phyloP scores from a whole-genome alignment of 2,888 invertebrate genomes.

The Lissocephala sabroskyi region DNA sequence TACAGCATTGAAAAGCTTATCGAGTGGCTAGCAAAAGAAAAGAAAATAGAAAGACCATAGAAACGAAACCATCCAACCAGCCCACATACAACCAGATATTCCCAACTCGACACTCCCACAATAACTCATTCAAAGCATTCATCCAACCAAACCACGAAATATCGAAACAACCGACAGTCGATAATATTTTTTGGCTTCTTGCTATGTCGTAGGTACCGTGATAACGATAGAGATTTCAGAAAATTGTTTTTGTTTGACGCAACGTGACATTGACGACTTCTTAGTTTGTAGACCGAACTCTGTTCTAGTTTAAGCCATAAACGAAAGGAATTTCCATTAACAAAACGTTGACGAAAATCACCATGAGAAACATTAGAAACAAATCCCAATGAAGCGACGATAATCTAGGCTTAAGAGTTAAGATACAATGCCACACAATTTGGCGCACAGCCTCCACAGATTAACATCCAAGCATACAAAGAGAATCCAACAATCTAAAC shows the following conservation, averaged over 20 bases:
- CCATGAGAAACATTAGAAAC: slow-evolving; percentile 34
- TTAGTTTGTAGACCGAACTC: slow-evolving; percentile 39
- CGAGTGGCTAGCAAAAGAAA: slow-evolving; percentile 15
- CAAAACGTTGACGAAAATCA: slow-evolving; percentile 39
- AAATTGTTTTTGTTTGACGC: not conserved
- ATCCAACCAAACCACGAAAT: not conserved
- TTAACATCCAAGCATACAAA: slow-evolving; percentile 7
- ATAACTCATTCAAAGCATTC: slow-evolving; percentile 1
- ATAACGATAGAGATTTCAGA: slow-evolving; percentile 54
- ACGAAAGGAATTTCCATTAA: slow-evolving; percentile 15
- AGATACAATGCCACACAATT: slow-evolving; percentile 43
- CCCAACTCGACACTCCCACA: not conserved
- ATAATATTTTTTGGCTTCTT: slow-evolving; percentile 21
- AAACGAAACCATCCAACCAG: slow-evolving; percentile 6
- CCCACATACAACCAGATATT: slow-evolving; percentile 15
- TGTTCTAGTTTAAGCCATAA: slow-evolving; percentile 42
- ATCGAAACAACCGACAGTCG: not conserved
- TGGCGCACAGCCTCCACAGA: slow-evolving; percentile 23
- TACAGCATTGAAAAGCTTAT: too few relatives aligned
- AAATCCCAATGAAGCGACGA: too few relatives aligned
- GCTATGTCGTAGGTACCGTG: slow-evolving; percentile 46
- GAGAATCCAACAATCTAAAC: slow-evolving; percentile 22
- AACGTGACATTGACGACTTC: slow-evolving; percentile 38
- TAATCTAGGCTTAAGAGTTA: slow-evolving; percentile 38
- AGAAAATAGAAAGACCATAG: slow-evolving; percentile 2